Evolutionary conservation across 64 coral and sea anemone genomes (phyloP), one percentile per base, ranked within the genome.

Genomic region (Dendrophyllia cribrosa): DNA sequence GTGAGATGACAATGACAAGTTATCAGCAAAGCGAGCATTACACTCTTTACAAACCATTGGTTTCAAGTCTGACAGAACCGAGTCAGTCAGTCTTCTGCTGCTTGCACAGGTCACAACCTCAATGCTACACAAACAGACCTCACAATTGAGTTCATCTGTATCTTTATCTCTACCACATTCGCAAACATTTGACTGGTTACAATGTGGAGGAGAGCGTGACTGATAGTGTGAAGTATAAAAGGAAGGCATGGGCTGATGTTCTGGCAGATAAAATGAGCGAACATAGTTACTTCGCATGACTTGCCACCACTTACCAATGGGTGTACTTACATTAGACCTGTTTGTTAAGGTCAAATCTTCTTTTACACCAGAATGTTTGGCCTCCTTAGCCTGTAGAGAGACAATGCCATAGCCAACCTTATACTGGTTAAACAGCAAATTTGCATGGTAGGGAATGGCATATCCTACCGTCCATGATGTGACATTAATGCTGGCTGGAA

Each of bases 371-470:
- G 79, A 59, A 81, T 88, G 91, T 51, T 93, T 93, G 0, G 76
- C 75, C 50, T 88, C 91, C 45, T 93, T 93, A 4, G 91, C 91
- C 26, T 93, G 91, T 8, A 59, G 76, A 5, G 85, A 88, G 6
- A 82, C 26, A 19, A 93, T 88, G 8, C 92, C 92, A 93, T 93
- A 93, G 3, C 92, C 92, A 74, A 81, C 53, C 64, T 93, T 93
- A 26, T 51, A 93, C 1, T 9, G 1, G 0, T 88, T 4, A 82
- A 71, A 88, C 7, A 92, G 9, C 51, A 60, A 15, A 6, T 24
- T 14, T 7, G 85, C 91, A 87, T 93, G 91, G 17, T 74, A 88
- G 0, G 84, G 85, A 17, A 93, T 88, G 4, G 92, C 85, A 88
- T 93, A 93, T 9, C 50, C 85, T 1, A 93, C 51, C 63, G 84